phyloP scores from a whole-genome alignment of 92 coral and sea anemone species.

The Zoanthus sansibaricus region DNA sequence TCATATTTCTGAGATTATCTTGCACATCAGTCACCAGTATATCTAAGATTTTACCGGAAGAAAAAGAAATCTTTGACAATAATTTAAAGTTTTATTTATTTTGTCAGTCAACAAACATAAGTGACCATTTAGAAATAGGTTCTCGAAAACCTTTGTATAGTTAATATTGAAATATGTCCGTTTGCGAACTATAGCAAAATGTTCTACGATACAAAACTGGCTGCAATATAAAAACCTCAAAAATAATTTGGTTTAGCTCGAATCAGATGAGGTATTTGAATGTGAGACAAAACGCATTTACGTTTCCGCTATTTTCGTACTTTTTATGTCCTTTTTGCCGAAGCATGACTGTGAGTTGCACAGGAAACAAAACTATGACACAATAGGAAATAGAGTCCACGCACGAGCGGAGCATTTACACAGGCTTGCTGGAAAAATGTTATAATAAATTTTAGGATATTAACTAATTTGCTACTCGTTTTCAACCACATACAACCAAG shows the following conservation, averaged over 20 bases:
- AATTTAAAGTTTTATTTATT: neutral
- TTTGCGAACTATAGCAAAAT: no score
- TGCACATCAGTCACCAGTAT: no score
- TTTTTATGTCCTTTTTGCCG: neutral
- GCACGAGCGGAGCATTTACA: neutral
- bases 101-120: constrained; percentile 4
- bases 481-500: no score
- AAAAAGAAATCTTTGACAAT: neutral
- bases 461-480: no score
- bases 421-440: no score
- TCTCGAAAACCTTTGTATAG: neutral
- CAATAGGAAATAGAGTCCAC: neutral
- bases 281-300: neutral
- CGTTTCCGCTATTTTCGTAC: neutral
- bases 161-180: no score
- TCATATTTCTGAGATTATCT: no score
- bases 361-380: neutral
- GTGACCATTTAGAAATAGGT: constrained; percentile 3
- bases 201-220: no score
- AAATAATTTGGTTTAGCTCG: neutral
- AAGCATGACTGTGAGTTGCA: neutral
- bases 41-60: no score
- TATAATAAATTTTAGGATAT: no score
- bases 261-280: neutral
- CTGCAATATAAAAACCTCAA: neutral